phyloP scores from a whole-genome alignment of 2,113 vertebrate genomes.

The Pyxicephalus adspersus region DNA sequence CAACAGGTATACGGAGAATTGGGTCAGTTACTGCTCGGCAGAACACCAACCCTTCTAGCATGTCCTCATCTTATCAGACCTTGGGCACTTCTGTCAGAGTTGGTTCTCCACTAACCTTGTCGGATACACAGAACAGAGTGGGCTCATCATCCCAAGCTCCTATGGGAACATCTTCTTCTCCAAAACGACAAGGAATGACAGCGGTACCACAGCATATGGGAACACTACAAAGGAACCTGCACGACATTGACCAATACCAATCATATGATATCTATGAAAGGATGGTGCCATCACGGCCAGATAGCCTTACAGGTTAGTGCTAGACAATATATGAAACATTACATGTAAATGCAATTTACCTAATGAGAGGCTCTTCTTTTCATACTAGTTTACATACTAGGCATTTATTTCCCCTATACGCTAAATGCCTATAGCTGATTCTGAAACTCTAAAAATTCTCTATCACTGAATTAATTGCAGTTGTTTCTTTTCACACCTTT shows the following conservation, averaged over 20 bases:
- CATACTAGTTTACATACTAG: too few species aligned
- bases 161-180: constrained; percentile 82
- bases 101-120: constrained; percentile 82
- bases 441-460: too few species aligned
- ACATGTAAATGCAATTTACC: too few species aligned
- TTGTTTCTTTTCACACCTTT: too few species aligned
- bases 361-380: too few species aligned
- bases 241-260: constrained; percentile 83
- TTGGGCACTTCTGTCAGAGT: constrained; percentile 69
- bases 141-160: constrained; percentile 77
- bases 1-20: constrained; percentile 78
- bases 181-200: constrained; percentile 85
- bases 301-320: constrained; percentile 88
- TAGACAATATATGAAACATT: background rate
- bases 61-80: constrained; percentile 77
- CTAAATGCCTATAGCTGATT: too few species aligned
- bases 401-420: too few species aligned
- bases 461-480: too few species aligned
- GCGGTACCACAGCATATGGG: constrained; percentile 91
- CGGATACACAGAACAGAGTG: constrained; percentile 72
- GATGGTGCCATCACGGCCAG: constrained; percentile 89
- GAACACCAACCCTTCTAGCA: constrained; percentile 69
- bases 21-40: constrained; percentile 79
- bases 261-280: constrained; percentile 91
- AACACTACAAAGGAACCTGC: constrained; percentile 80